Evolutionary conservation across 2,113 vertebrate species (phyloP).

Genomic region (Tragelaphus imberbis): DNA sequence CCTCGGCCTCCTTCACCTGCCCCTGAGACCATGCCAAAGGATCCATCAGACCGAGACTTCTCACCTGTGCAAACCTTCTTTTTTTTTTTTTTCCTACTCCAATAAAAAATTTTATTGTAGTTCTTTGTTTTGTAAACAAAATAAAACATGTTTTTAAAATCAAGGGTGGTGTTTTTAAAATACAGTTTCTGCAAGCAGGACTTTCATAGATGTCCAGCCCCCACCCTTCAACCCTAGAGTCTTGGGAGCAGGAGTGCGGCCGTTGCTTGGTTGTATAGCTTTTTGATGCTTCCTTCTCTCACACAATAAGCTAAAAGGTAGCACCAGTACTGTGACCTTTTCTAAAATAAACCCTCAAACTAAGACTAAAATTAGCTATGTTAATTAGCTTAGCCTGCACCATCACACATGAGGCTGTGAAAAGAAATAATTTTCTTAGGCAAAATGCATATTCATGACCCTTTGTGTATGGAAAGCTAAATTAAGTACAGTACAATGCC

Average conservation of each 20-base stretch:
- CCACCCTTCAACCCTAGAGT: not conserved
- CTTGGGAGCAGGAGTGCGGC: not conserved
- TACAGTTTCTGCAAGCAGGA: not conserved
- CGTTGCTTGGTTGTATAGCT: not conserved
- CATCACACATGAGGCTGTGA: slow-evolving; percentile 47
- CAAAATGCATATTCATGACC: slow-evolving; percentile 72
- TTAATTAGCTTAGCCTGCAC: slow-evolving; percentile 55
- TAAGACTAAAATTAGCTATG: slow-evolving; percentile 53
- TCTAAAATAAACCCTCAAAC: slow-evolving; percentile 55
- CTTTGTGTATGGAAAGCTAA: slow-evolving; percentile 46
- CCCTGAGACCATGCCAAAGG: not conserved
- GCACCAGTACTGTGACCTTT: slow-evolving; percentile 41
- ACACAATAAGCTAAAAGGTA: slow-evolving; percentile 7
- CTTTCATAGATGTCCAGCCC: not conserved
- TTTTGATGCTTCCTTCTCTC: not conserved
- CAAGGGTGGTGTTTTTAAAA: no score
- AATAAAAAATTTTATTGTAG: no score
- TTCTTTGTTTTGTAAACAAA: no score
- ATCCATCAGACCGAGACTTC: not conserved
- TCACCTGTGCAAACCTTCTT: not conserved
- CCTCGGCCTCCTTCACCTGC: not conserved
- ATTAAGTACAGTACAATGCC: slow-evolving; percentile 39
- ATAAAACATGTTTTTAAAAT: no score
- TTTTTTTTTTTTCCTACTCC: no score
- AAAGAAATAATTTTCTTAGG: slow-evolving; percentile 53